Evolutionary conservation across 1,140 invertebrate genomes (phyloP).

Genomic region (Metopolophium dirhodum): DNA sequence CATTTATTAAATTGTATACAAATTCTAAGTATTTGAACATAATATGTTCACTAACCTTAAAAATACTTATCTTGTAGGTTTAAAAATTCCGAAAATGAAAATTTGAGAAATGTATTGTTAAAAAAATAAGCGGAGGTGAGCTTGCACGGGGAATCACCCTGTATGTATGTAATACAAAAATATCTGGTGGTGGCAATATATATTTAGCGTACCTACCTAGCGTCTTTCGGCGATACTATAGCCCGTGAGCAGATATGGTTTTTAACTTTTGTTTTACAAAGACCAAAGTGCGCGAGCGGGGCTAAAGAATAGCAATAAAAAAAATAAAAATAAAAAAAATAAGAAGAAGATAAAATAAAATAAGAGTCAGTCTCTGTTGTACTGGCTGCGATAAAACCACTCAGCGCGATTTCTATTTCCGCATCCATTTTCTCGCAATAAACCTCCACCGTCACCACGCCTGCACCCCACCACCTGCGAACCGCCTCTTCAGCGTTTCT

Average conservation of each 20-base stretch:
- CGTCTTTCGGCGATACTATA: not conserved
- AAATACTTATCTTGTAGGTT: not conserved
- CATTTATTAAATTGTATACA: not conserved
- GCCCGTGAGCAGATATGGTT: not conserved
- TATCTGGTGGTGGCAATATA: not conserved
- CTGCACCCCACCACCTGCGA: not conserved
- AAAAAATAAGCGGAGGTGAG: not conserved
- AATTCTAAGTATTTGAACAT: not conserved
- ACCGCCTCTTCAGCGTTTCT: not conserved
- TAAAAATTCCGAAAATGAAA: not conserved
- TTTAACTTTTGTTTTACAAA: constrained; percentile 20
- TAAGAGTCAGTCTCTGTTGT: not conserved
- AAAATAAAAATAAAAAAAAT: not conserved
- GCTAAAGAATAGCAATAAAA: constrained; percentile 17
- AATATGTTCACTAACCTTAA: not conserved
- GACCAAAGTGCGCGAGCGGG: not conserved
- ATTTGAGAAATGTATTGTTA: not conserved
- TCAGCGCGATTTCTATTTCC: not conserved
- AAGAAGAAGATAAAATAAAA: not conserved
- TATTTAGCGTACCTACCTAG: too few relatives aligned
- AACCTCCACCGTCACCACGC: not conserved
- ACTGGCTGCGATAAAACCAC: not conserved
- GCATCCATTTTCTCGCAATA: constrained; percentile 10
- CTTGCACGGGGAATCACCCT: too few relatives aligned
- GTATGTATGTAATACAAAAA: not conserved